These are phyloP conservation scores for Stichopus horrens DNA, from an alignment of 53 echinoderm and acorn worm species.

Conservation along the genomic window DNA sequence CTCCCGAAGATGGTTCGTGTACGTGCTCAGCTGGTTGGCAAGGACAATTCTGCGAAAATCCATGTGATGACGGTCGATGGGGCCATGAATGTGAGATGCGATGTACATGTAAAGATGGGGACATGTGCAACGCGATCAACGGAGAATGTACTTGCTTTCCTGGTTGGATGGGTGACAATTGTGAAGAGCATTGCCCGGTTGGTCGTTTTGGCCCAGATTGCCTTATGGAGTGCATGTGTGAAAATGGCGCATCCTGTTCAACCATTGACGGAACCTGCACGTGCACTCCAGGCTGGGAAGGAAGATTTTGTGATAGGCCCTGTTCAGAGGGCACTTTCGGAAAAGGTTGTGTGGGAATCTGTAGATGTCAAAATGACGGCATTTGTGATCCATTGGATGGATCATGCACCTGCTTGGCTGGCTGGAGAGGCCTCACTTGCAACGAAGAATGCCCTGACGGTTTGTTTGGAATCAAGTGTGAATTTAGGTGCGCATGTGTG, in stretches of 20 bases:
- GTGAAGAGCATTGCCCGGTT: constrained; percentile 46
- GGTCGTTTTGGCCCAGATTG: constrained; percentile 70
- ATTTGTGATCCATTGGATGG: constrained; percentile 57
- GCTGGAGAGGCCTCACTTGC: constrained; percentile 64
- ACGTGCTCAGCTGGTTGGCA: constrained; percentile 62
- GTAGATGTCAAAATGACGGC: constrained; percentile 60
- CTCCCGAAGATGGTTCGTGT: constrained; percentile 46
- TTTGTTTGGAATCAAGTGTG: constrained; percentile 48
- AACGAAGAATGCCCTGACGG: constrained; percentile 58
- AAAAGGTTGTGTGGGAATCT: constrained; percentile 51
- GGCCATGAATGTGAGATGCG: constrained; percentile 50
- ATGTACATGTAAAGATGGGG: constrained; percentile 57
- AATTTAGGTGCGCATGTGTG: constrained; percentile 53
- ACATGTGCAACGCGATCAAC: constrained; percentile 48
- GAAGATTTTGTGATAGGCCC: constrained; percentile 48
- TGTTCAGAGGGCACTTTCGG: constrained; percentile 67
- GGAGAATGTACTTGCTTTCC: constrained; percentile 62
- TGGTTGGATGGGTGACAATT: constrained; percentile 57
- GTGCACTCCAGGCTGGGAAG: constrained; percentile 71
- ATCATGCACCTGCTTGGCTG: constrained; percentile 63
- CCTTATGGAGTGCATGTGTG: constrained; percentile 58
- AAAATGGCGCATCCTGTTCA: constrained; percentile 69
- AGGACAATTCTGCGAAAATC: constrained; percentile 61
- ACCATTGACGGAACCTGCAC: constrained; percentile 62
- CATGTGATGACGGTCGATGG: constrained; percentile 46